Evolutionary conservation across 2,888 invertebrate genomes (phyloP).

Genomic region (Phasia obesa): DNA sequence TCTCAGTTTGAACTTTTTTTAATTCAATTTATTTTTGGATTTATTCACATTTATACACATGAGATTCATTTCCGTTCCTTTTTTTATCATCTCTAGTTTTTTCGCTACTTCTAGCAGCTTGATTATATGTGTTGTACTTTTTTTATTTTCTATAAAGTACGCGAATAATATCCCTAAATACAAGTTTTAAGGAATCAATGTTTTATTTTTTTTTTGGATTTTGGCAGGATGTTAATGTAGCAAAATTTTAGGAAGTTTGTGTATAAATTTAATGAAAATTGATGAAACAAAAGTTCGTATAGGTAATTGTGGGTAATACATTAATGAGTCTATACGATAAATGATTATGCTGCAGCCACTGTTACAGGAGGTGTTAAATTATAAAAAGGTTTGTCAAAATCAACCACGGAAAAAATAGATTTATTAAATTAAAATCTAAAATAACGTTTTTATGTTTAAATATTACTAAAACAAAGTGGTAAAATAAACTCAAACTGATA

Average conservation of each 20-base stretch:
- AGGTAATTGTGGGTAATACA: slow-evolving; percentile 81
- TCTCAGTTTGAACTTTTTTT: slow-evolving; percentile 75
- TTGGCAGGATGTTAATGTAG: slow-evolving; percentile 48
- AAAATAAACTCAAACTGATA: background rate
- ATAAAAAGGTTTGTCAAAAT: slow-evolving; percentile 19
- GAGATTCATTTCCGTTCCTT: slow-evolving; percentile 76
- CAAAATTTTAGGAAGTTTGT: slow-evolving; percentile 61
- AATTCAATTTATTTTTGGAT: slow-evolving; percentile 82
- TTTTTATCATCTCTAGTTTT: slow-evolving; percentile 48
- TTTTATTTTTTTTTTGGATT: slow-evolving; percentile 12
- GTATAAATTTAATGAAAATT: slow-evolving; percentile 80
- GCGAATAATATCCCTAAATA: slow-evolving; percentile 60
- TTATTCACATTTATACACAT: slow-evolving; percentile 82
- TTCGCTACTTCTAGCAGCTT: slow-evolving; percentile 48
- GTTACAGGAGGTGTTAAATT: slow-evolving; percentile 48
- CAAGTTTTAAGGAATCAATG: slow-evolving; percentile 67
- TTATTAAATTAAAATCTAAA: slow-evolving; percentile 41
- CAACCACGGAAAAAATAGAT: slow-evolving; percentile 23
- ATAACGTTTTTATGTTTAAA: slow-evolving; percentile 2
- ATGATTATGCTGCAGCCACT: slow-evolving; percentile 39
- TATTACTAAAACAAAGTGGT: background rate
- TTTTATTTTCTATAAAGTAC: slow-evolving; percentile 24
- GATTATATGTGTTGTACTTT: slow-evolving; percentile 45
- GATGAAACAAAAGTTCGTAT: slow-evolving; percentile 81
- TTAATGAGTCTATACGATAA: slow-evolving; percentile 74